Conservation (phyloP, 2,888 invertebrate species). For the Sarcophaga caerulescens region DNA sequence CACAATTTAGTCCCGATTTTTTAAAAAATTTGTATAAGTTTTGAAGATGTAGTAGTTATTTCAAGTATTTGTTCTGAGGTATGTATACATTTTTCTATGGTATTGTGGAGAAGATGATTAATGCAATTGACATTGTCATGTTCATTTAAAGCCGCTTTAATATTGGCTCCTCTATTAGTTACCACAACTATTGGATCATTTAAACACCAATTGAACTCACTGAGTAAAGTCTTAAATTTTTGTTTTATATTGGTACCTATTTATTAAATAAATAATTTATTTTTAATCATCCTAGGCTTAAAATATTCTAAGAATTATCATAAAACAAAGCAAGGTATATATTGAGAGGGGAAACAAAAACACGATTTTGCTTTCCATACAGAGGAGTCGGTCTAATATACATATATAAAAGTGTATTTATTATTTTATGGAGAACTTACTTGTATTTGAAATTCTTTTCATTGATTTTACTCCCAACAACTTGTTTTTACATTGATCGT, state of each 20-base stretch:
- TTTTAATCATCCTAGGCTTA: neutral
- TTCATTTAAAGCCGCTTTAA: slow-evolving; percentile 47
- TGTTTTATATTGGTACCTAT: slow-evolving; percentile 46
- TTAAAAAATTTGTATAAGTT: slow-evolving; percentile 47
- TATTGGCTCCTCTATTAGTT: slow-evolving; percentile 47
- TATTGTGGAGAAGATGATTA: slow-evolving; percentile 49
- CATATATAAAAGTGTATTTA: neutral
- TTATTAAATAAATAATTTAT: slow-evolving; percentile 11
- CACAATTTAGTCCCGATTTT: slow-evolving; percentile 47
- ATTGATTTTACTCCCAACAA: neutral
- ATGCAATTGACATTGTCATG: slow-evolving; percentile 49
- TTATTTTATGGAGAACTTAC: neutral
- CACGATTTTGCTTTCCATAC: neutral
- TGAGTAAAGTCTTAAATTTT: slow-evolving; percentile 44
- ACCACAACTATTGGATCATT: slow-evolving; percentile 36
- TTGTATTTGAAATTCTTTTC: slow-evolving; percentile 13
- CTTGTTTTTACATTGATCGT: slow-evolving; percentile 13
- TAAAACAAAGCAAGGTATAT: neutral
- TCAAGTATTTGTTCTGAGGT: slow-evolving; percentile 21
- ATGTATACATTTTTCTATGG: slow-evolving; percentile 42
- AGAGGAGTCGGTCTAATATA: neutral
- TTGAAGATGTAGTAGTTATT: slow-evolving; percentile 17
- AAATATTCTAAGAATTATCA: too few relatives aligned
- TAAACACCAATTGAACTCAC: slow-evolving; percentile 52
- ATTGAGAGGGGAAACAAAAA: neutral